Conservation (phyloP, 2,797 vertebrate genomes). For the Trachurus trachurus region DNA sequence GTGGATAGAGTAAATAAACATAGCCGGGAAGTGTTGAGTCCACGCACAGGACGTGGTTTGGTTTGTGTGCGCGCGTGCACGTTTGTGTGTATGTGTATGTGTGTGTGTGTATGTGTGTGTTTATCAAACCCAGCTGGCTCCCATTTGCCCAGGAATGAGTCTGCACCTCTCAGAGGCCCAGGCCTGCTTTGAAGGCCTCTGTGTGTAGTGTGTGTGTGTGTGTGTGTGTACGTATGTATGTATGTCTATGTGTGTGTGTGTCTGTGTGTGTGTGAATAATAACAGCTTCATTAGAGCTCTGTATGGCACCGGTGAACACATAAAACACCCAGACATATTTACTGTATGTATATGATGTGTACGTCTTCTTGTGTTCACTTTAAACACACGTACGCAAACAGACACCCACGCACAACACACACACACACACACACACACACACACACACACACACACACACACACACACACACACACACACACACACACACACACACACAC, state of each 20-base stretch:
- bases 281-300: conserved; percentile 73
- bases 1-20: conserved; percentile 82
- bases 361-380: conserved; percentile 38
- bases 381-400: conserved; percentile 1
- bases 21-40: conserved; percentile 82
- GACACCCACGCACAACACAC: no score
- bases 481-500: neutral
- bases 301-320: conserved; percentile 61
- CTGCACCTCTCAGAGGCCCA: conserved; percentile 83
- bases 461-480: neutral
- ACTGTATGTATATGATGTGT: conserved; percentile 52
- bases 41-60: conserved; percentile 81
- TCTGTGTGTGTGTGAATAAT: conserved; percentile 50
- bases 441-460: neutral
- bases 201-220: conserved; percentile 49
- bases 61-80: conserved; percentile 60
- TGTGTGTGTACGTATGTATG: conserved; percentile 27
- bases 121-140: conserved; percentile 86
- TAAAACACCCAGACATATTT: conserved; percentile 71
- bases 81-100: conserved; percentile 14
- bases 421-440: conserved; percentile 44
- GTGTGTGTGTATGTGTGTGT: conserved; percentile 68
- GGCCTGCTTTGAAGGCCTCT: conserved; percentile 81
- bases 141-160: conserved; percentile 86
- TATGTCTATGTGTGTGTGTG: conserved; percentile 26